phyloP scores from a whole-genome alignment of 2,888 invertebrate species.

The Operophtera brumata region DNA sequence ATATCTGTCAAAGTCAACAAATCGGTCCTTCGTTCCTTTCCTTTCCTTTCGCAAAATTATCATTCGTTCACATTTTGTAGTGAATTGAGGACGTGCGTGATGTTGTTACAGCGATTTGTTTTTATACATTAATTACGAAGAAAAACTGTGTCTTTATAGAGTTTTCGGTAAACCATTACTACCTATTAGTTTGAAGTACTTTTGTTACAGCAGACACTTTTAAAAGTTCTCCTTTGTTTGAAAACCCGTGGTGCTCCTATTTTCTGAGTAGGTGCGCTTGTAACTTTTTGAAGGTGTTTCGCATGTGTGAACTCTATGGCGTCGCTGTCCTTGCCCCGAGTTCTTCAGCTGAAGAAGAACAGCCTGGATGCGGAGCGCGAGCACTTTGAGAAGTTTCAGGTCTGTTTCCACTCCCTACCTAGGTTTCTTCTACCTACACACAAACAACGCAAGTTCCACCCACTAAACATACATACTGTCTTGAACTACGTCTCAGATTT shows the following conservation, averaged over 20 bases:
- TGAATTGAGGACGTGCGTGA: conserved; percentile 9
- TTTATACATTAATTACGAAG: conserved; percentile 11
- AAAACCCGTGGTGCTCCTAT: conserved; percentile 20
- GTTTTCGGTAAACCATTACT: not conserved
- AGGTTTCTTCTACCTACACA: too few species aligned
- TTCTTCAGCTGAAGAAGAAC: conserved; percentile 87
- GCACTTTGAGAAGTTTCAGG: conserved; percentile 92
- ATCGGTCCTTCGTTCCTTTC: too few species aligned
- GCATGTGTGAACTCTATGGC: conserved; percentile 81
- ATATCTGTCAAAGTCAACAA: not conserved
- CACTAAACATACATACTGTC: too few species aligned
- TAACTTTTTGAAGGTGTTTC: conserved; percentile 49
- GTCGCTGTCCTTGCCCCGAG: conserved; percentile 86
- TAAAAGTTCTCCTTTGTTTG: not conserved
- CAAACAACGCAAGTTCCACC: not conserved
- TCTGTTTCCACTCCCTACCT: conserved; percentile 68
- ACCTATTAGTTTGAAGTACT: not conserved
- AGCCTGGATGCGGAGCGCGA: conserved; percentile 89
- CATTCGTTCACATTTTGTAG: conserved; percentile 15
- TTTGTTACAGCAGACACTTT: not conserved
- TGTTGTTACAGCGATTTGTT: conserved; percentile 7
- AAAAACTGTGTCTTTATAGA: not conserved
- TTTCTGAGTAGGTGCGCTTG: conserved; percentile 22
- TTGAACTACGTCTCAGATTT: too few species aligned
- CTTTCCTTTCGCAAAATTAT: not conserved